A percentile compares a stretch with the other conserved stretches of the same genome.
These are phyloP conservation scores for Smittia sp. DNA, from an alignment of 2,888 invertebrate genomes.

Conservation along the genomic window DNA sequence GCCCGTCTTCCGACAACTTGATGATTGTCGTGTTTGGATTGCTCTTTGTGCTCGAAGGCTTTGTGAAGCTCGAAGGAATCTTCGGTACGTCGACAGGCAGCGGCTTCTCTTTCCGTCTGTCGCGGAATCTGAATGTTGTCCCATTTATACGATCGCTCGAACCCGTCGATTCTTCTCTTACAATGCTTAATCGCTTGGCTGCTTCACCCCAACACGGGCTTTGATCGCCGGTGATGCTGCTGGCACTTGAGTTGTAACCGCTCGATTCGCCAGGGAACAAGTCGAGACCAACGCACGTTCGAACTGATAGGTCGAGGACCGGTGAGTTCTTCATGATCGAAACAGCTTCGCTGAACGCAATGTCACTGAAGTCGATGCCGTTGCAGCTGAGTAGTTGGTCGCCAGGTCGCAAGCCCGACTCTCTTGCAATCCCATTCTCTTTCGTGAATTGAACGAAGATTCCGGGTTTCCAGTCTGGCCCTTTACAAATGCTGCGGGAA, in stretches of 20 bases:
- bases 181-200: slow-evolving; percentile 66
- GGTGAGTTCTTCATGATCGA: slow-evolving; percentile 75
- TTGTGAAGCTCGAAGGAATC: slow-evolving; percentile 49
- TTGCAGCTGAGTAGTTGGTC: slow-evolving; percentile 91
- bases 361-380: slow-evolving; percentile 71
- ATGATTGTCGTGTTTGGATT: slow-evolving; percentile 68
- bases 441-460: slow-evolving; percentile 88
- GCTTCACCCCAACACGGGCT: slow-evolving; percentile 65
- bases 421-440: slow-evolving; percentile 82
- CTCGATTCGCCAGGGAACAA: slow-evolving; percentile 78
- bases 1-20: slow-evolving; percentile 66
- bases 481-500: slow-evolving; percentile 69
- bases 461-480: slow-evolving; percentile 82
- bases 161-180: slow-evolving; percentile 62
- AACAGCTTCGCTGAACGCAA: slow-evolving; percentile 81
- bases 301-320: slow-evolving; percentile 71
- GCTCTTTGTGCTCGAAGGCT: neutral
- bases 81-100: slow-evolving; percentile 55
- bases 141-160: slow-evolving; percentile 27
- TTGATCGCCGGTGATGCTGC: slow-evolving; percentile 73
- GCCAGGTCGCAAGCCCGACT: slow-evolving; percentile 83
- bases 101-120: slow-evolving; percentile 54
- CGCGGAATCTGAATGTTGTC: slow-evolving; percentile 36
- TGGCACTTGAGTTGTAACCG: slow-evolving; percentile 81
- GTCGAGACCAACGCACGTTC: slow-evolving; percentile 75